Conservation (phyloP, 2,797 vertebrate species). For the Melanotaenia nigrans region DNA sequence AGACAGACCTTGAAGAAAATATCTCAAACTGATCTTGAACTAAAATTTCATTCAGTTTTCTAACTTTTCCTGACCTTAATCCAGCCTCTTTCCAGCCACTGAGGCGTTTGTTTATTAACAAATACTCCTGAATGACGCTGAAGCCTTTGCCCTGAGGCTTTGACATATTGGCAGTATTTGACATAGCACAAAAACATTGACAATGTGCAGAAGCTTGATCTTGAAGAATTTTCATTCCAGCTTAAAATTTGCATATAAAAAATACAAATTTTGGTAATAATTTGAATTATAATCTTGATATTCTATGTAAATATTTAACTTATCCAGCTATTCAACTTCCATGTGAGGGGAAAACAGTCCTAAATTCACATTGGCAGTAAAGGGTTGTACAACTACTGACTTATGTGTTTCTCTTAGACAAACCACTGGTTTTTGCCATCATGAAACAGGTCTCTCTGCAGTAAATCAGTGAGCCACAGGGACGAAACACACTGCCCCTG, state of each 20-base stretch:
- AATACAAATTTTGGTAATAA: slow-evolving; percentile 34
- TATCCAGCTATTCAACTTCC: slow-evolving; percentile 52
- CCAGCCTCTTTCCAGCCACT: not conserved
- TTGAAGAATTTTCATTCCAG: slow-evolving; percentile 45
- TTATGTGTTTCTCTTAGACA: slow-evolving; percentile 62
- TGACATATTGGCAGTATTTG: not conserved
- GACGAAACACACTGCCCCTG: slow-evolving; percentile 65
- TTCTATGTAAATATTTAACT: slow-evolving; percentile 53
- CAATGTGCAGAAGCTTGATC: slow-evolving; percentile 13
- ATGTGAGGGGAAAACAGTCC: slow-evolving; percentile 43
- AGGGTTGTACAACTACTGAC: slow-evolving; percentile 53
- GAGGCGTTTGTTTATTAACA: not conserved
- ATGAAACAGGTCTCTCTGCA: slow-evolving; percentile 65
- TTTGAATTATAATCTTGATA: slow-evolving; percentile 47
- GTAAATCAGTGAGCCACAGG: slow-evolving; percentile 74
- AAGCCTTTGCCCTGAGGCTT: not conserved
- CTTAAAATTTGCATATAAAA: slow-evolving; percentile 42
- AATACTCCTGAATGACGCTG: not conserved
- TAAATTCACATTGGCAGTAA: slow-evolving; percentile 60
- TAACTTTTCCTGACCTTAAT: not conserved
- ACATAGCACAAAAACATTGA: slow-evolving; percentile 28
- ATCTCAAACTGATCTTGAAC: not conserved
- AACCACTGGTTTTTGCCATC: slow-evolving; percentile 63
- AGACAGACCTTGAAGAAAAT: not conserved
- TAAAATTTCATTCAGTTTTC: not conserved